These are phyloP conservation scores for Hyperoplus lanceolatus DNA, from an alignment of 2,797 vertebrate genomes.

Conservation along the genomic window DNA sequence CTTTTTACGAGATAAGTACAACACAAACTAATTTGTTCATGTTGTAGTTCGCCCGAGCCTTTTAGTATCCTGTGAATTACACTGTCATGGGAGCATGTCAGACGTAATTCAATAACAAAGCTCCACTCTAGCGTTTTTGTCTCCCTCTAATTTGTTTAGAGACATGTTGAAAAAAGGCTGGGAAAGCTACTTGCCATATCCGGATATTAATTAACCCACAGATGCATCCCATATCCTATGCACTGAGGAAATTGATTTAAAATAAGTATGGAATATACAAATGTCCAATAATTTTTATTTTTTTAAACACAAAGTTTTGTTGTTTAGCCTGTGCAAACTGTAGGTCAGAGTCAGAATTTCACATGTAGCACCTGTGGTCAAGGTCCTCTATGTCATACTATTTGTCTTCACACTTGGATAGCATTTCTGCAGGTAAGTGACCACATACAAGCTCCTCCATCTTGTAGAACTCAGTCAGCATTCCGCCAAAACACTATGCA, in stretches of 20 bases:
- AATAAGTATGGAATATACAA: conserved; percentile 11
- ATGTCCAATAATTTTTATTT: neutral
- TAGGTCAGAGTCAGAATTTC: conserved; percentile 7
- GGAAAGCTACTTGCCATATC: conserved; percentile 72
- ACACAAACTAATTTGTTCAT: conserved; percentile 79
- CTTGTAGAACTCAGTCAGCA: conserved; percentile 13
- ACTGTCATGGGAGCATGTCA: conserved; percentile 70
- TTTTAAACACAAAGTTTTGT: neutral
- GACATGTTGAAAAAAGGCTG: conserved; percentile 70
- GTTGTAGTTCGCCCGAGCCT: conserved; percentile 63
- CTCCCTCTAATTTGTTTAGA: conserved; percentile 87
- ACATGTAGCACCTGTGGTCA: neutral
- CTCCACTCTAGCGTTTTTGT: conserved; percentile 79
- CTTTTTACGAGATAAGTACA: conserved; percentile 62
- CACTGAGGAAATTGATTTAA: conserved; percentile 27
- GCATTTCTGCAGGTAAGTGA: neutral
- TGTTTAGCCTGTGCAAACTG: neutral
- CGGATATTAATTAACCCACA: conserved; percentile 80
- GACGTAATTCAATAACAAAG: conserved; percentile 82
- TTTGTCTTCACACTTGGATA: neutral
- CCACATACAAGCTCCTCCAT: neutral
- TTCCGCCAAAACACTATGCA: conserved; percentile 23
- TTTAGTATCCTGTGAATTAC: conserved; percentile 76
- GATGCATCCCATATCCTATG: conserved; percentile 63
- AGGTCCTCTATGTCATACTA: neutral